Evolutionary conservation across 2,113 vertebrate genomes (phyloP).

Genomic region (Eulacestoma nigropectus): DNA sequence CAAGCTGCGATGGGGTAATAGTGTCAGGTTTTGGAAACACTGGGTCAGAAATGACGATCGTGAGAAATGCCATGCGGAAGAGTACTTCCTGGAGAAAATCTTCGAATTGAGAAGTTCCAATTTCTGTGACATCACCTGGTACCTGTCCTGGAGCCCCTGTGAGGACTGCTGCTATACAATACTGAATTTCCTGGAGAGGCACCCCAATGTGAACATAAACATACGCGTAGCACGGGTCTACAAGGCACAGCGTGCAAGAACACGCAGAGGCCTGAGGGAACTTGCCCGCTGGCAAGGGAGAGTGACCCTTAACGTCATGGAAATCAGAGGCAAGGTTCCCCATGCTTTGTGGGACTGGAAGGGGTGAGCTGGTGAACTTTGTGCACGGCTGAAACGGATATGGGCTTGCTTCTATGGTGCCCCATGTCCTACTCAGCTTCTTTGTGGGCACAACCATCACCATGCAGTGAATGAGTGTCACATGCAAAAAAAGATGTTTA

Average conservation of each 20-base stretch:
- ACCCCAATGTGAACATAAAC: not conserved
- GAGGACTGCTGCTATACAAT: fast-evolving
- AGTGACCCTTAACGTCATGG: not conserved
- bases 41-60: fast-evolving
- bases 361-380: not conserved
- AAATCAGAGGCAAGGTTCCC: not conserved
- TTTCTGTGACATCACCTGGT: not conserved
- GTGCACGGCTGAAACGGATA: not conserved
- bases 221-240: not conserved
- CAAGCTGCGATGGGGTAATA: not conserved
- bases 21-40: fast-evolving
- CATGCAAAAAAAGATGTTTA: not conserved
- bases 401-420: not conserved
- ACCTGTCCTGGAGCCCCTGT: constrained; percentile 22
- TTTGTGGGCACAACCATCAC: not conserved
- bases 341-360: not conserved
- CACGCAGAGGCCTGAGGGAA: fast-evolving
- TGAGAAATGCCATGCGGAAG: fast-evolving
- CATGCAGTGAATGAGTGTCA: not conserved
- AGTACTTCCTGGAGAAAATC: not conserved
- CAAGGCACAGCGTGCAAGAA: fast-evolving
- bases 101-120: not conserved
- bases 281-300: fast-evolving
- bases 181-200: not conserved
- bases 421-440: not conserved